Conservation (phyloP, 2,888 invertebrate genomes). For the Meteorus colon region DNA sequence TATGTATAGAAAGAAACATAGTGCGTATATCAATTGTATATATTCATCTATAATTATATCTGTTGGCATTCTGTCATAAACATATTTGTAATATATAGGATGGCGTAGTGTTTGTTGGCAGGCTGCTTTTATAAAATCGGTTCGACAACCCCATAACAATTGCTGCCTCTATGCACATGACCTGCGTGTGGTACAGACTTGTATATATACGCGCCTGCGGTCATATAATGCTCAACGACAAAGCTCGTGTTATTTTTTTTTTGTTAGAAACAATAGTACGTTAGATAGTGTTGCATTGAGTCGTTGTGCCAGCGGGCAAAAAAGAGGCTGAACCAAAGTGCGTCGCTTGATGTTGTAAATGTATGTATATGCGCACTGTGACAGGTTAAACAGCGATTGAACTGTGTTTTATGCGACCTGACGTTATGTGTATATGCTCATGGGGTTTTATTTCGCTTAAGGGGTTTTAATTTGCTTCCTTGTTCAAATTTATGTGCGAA, state of each 20-base stretch:
- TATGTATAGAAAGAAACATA: no score
- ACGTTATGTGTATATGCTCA: background rate
- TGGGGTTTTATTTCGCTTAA: conserved; percentile 5
- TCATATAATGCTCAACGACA: conserved; percentile 44
- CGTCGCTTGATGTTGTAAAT: conserved; percentile 35
- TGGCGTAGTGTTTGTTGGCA: background rate
- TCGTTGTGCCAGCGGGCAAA: conserved; percentile 44
- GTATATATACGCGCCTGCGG: background rate
- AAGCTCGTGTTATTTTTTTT: conserved; percentile 38
- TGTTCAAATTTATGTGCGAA: background rate
- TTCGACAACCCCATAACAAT: conserved; percentile 53
- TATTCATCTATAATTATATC: conserved; percentile 38
- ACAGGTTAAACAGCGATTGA: conserved; percentile 52
- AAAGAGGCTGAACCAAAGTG: conserved; percentile 44
- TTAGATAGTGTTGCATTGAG: conserved; percentile 39
- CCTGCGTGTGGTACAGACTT: background rate
- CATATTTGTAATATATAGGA: conserved; percentile 30
- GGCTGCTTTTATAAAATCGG: conserved; percentile 44
- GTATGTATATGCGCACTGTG: conserved; percentile 42
- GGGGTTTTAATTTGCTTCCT: conserved; percentile 16
- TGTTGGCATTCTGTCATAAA: conserved; percentile 14
- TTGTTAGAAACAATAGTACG: conserved; percentile 50
- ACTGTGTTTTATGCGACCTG: conserved; percentile 48
- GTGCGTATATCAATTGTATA: background rate
- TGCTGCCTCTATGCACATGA: conserved; percentile 36